Evolutionary conservation across 2,797 vertebrate species (phyloP).

Genomic region (Poeciliopsis gracilis): DNA sequence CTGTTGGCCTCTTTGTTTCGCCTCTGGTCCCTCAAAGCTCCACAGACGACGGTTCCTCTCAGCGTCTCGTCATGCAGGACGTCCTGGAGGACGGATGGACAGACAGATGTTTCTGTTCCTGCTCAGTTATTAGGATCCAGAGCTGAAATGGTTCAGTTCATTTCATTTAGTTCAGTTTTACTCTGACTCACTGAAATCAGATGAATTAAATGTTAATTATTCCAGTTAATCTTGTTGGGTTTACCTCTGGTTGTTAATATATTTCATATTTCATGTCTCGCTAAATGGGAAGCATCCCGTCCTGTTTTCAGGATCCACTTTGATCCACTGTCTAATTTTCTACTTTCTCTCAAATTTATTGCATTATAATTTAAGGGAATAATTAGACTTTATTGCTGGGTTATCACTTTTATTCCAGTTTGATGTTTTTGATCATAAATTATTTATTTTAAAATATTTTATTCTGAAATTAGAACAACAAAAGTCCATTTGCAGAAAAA

Average conservation of each 20-base stretch:
- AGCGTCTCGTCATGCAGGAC: constrained; percentile 91
- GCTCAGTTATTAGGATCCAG: no score
- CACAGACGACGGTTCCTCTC: constrained; percentile 84
- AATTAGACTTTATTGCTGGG: not conserved
- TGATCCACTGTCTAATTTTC: not conserved
- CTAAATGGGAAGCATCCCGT: no score
- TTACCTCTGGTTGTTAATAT: not conserved
- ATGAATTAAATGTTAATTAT: not conserved
- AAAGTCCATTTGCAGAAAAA: not conserved
- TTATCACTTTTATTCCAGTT: not conserved
- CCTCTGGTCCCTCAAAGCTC: constrained; percentile 63
- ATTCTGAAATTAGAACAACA: not conserved
- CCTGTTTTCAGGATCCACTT: no score
- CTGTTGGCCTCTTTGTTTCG: constrained; percentile 15
- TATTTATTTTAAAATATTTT: not conserved
- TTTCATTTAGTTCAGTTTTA: not conserved
- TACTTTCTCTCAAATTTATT: not conserved
- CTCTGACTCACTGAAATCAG: not conserved
- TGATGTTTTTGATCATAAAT: not conserved
- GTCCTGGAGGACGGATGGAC: constrained; percentile 84
- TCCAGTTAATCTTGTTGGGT: not conserved
- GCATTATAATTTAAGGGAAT: not conserved
- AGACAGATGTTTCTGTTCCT: no score
- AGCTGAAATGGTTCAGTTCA: not conserved
- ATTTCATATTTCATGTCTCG: not conserved